Conservation (phyloP, 2,888 invertebrate species). For the Encarsia formosa region DNA sequence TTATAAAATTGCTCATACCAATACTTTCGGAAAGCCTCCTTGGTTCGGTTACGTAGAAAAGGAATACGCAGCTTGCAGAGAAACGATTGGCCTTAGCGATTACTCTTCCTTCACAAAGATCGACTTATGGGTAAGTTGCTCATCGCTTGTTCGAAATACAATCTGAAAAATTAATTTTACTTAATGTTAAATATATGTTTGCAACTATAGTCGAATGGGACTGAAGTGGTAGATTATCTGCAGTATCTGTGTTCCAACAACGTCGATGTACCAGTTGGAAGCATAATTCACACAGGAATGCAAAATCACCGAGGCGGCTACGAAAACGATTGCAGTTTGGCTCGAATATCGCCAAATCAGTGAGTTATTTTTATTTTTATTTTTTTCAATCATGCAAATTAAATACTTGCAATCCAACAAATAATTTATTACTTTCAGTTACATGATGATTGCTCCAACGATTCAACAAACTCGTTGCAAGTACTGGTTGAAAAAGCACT, state of each 20-base stretch:
- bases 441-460: slow-evolving; percentile 97
- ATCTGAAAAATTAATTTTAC: not conserved
- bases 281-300: slow-evolving; percentile 97
- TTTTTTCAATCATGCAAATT: too few species aligned
- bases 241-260: slow-evolving; percentile 95
- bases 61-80: slow-evolving; percentile 92
- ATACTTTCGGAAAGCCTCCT: slow-evolving; percentile 84
- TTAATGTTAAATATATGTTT: not conserved
- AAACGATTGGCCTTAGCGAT: slow-evolving; percentile 88
- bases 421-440: slow-evolving; percentile 57
- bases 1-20: slow-evolving; percentile 71
- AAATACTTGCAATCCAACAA: not conserved
- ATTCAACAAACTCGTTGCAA: slow-evolving; percentile 94
- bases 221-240: slow-evolving; percentile 81
- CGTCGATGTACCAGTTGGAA: slow-evolving; percentile 88
- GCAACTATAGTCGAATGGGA: slow-evolving; percentile 75
- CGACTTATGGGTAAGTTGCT: slow-evolving; percentile 75
- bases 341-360: slow-evolving; percentile 83
- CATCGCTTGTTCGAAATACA: not conserved
- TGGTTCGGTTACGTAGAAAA: slow-evolving; percentile 87
- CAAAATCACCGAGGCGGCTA: slow-evolving; percentile 93
- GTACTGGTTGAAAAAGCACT: slow-evolving; percentile 81
- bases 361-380: slow-evolving; percentile 46
- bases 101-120: slow-evolving; percentile 97
- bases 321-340: slow-evolving; percentile 96